Percentiles rank a stretch among this genome's conserved stretches.
These are phyloP conservation scores for Riparia riparia DNA, from an alignment of 2,113 vertebrate species.

Conservation along the genomic window DNA sequence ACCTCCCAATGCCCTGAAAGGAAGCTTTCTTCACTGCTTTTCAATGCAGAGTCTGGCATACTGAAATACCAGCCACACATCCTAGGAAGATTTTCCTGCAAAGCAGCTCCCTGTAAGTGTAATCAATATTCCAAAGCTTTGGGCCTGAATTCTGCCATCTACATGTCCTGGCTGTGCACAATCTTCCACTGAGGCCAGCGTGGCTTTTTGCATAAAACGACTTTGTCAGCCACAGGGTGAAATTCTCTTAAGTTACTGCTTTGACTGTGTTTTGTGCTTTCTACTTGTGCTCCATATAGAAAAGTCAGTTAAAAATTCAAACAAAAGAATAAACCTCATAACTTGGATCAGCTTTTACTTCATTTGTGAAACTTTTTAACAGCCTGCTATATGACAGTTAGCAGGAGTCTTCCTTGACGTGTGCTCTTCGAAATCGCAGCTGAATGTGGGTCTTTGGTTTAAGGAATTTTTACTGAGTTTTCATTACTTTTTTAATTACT, in stretches of 20 bases:
- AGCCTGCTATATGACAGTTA: conserved; percentile 39
- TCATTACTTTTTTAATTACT: conserved; percentile 65
- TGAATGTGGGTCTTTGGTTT: conserved; percentile 1
- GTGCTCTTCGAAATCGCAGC: conserved; percentile 1
- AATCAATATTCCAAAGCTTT: not conserved
- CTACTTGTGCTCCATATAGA: not conserved
- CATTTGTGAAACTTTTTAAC: conserved; percentile 43
- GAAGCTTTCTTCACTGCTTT: conserved; percentile 38
- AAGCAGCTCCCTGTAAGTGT: not conserved
- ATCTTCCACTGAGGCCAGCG: not conserved
- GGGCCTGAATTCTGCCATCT: not conserved
- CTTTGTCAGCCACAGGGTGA: not conserved
- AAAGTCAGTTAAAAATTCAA: not conserved
- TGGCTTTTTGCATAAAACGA: not conserved
- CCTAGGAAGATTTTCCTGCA: conserved; percentile 1
- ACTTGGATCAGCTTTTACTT: conserved; percentile 18
- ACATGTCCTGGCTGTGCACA: not conserved
- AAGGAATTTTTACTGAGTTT: conserved; percentile 67
- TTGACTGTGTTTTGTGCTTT: not conserved
- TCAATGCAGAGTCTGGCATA: not conserved
- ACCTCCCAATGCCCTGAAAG: not conserved
- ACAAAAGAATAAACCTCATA: not conserved
- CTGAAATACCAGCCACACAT: not conserved
- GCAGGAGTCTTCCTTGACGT: conserved; percentile 49
- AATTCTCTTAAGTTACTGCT: not conserved